These are phyloP conservation scores for Nomada lathburiana DNA, from an alignment of 2,888 invertebrate genomes.

Conservation along the genomic window DNA sequence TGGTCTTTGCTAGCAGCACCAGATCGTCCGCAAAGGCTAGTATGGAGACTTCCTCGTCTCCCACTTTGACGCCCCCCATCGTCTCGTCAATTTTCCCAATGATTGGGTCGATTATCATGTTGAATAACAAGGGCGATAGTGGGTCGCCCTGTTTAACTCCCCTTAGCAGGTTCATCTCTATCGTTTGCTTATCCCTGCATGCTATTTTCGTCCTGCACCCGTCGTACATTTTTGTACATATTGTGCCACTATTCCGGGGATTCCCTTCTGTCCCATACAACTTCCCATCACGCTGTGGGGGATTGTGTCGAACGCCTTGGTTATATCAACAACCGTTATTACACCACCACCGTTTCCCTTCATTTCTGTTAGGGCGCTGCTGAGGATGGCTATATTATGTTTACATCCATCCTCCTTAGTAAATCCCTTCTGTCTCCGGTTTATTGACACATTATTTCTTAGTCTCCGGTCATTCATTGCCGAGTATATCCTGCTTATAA, in stretches of 20 bases:
- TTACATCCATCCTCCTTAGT: background rate
- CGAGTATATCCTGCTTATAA: background rate
- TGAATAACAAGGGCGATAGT: no score
- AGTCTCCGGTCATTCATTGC: background rate
- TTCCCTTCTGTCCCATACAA: background rate
- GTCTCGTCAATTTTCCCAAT: no score
- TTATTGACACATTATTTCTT: accelerated
- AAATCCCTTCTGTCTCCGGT: background rate
- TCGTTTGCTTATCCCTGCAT: background rate
- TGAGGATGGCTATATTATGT: background rate
- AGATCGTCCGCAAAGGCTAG: no score
- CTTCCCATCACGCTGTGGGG: background rate
- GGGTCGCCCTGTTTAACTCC: slow-evolving; percentile 81
- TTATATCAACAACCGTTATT: background rate
- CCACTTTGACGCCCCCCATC: no score
- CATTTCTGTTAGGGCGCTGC: no score
- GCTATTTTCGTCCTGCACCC: slow-evolving; percentile 3
- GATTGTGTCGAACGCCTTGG: background rate
- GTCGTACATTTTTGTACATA: background rate
- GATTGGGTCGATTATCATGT: no score
- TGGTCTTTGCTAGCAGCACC: no score
- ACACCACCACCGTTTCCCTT: background rate
- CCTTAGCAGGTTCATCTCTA: slow-evolving; percentile 62
- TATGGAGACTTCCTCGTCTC: no score
- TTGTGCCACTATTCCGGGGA: accelerated